Percentiles rank a stretch among this genome's conserved stretches.
phyloP scores from a whole-genome alignment of 2,888 invertebrate genomes.

The Metellina segmentata region DNA sequence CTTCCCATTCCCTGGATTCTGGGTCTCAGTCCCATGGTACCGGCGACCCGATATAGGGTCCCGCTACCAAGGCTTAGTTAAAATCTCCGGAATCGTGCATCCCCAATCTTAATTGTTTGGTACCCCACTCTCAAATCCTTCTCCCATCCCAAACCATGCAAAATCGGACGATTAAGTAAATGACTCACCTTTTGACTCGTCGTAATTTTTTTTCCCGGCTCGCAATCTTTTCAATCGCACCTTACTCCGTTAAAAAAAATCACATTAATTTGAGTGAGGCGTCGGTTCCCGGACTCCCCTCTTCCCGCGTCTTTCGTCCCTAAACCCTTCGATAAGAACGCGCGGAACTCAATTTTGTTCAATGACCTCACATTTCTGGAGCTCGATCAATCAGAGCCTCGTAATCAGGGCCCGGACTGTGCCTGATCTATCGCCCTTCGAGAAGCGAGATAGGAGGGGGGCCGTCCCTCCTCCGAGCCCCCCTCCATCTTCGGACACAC shows the following conservation, averaged over 20 bases:
- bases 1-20: too few relatives aligned
- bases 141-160: not conserved
- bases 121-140: not conserved
- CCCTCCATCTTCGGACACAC: constrained; percentile 66
- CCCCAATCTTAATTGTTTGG: constrained; percentile 15
- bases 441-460: constrained; percentile 55
- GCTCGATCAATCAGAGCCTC: constrained; percentile 54
- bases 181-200: constrained; percentile 14
- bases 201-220: constrained; percentile 9
- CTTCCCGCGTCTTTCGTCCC: not conserved
- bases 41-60: too few relatives aligned
- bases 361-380: constrained; percentile 43
- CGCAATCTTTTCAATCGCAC: not conserved
- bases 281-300: too few relatives aligned
- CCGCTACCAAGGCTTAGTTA: too few relatives aligned
- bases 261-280: constrained; percentile 34
- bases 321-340: constrained; percentile 40
- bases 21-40: too few relatives aligned
- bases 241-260: not conserved
- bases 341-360: constrained; percentile 51
- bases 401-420: constrained; percentile 46
- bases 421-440: constrained; percentile 32
- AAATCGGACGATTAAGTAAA: constrained; percentile 33
- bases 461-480: constrained; percentile 13
- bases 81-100: not conserved